Evolutionary conservation across 64 coral and sea anemone genomes (phyloP), one percentile per base, ranked within the genome.

Genomic region (Hydrozoanthus tunicans): DNA sequence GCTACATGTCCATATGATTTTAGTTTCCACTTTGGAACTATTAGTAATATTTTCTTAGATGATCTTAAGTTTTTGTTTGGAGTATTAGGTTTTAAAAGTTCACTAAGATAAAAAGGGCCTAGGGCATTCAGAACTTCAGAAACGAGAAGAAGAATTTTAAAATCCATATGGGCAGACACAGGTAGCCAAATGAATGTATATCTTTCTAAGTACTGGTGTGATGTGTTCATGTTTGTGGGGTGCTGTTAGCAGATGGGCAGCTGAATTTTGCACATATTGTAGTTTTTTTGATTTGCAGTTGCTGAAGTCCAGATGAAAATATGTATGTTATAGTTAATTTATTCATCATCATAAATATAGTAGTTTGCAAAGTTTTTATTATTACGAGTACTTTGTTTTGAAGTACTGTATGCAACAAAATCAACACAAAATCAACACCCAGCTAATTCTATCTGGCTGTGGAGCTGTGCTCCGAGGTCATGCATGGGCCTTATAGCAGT

Each of bases 31-130:
- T 72, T 58, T 23, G 85, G 69, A 60, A 74, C 53, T 55, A 90
- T 79, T 90, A 90, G 25, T 60, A 90, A 74, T 43, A 26, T 64
- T 79, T 90, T 78, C 51, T 14, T 90, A 63, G 57, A 77, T 78
- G 76, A 90, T 78, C 76, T 77, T 78, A 90, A 74, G 76, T 79
- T 90, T 72, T 54, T 72, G 58, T 89, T 89, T 58, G 85, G 85
- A 74, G 59, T 89, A 58, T 89, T 75, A 51, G 66, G 85, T 74
- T 72, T 20, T 74, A 89, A 89, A 51, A 89, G 85, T 72, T 89
- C 85, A 72, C 72, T 59, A 53, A 90, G 71, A 90, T 78, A 90
- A n/a, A 64, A 58, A 78, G 72, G 89, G 79, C 72, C 73, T 58
- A 77, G 27, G 59, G 6, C 85, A 89, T 89, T 89, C 76, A 89